phyloP scores from a whole-genome alignment of 2,797 vertebrate species.

The Sebastes minor region DNA sequence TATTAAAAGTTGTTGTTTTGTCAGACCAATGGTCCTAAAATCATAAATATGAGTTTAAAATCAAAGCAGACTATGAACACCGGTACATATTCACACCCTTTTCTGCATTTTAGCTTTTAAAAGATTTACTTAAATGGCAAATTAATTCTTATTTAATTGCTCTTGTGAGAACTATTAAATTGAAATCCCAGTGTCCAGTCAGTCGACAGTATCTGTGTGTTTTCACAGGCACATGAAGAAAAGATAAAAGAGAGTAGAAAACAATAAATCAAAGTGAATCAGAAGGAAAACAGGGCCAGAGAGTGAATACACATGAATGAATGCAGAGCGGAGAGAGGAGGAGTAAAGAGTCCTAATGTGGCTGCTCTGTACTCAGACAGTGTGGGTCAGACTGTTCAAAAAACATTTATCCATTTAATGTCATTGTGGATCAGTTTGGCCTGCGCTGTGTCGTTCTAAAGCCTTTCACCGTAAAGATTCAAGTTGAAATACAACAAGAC shows the following conservation, averaged over 20 bases:
- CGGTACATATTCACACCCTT: background rate
- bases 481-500: background rate
- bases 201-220: background rate
- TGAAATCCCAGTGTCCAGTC: background rate
- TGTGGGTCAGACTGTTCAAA: background rate
- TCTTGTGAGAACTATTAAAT: background rate
- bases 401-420: background rate
- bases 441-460: too few species aligned
- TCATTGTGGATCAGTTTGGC: fast-evolving
- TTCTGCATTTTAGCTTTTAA: background rate
- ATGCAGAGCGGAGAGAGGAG: background rate
- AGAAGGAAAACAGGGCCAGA: slow-evolving; percentile 3
- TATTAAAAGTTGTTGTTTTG: background rate
- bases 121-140: background rate
- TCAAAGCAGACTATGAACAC: background rate
- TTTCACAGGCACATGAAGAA: background rate
- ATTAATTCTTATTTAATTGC: background rate
- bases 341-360: background rate
- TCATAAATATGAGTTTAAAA: background rate
- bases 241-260: too few species aligned
- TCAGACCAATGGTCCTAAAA: background rate
- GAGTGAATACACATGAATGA: slow-evolving; percentile 28
- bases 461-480: background rate
- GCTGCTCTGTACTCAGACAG: too few species aligned
- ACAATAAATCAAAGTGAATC: background rate